Evolutionary conservation across 2,888 invertebrate species (phyloP).

Genomic region (Brenthis ino): DNA sequence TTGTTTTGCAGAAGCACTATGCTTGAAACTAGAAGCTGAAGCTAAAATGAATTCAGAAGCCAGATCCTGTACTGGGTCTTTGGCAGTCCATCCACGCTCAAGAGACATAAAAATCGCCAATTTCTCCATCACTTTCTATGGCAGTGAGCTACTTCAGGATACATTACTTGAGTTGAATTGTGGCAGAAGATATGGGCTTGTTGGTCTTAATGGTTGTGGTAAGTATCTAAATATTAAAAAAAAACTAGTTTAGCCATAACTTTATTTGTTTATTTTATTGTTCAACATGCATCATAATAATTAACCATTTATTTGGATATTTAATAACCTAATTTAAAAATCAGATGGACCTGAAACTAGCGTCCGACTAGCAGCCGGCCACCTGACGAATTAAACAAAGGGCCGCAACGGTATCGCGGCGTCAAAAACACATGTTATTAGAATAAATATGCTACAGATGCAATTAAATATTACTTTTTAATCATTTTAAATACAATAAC

Average conservation of each 20-base stretch:
- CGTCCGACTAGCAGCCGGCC: too few species aligned
- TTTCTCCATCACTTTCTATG: constrained; percentile 98
- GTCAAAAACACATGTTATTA: too few species aligned
- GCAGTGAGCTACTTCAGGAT: constrained; percentile 97
- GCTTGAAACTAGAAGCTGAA: constrained; percentile 93
- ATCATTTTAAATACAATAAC: too few species aligned
- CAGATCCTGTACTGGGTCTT: constrained; percentile 95
- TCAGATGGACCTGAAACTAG: too few species aligned
- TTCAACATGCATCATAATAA: too few species aligned
- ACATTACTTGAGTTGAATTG: constrained; percentile 98
- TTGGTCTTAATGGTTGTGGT: constrained; percentile 99
- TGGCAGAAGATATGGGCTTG: constrained; percentile 96
- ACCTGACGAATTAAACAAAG: too few species aligned
- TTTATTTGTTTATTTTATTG: neutral
- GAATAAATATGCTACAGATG: too few species aligned
- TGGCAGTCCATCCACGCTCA: constrained; percentile 97
- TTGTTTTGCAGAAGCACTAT: constrained; percentile 87
- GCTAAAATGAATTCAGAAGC: constrained; percentile 97
- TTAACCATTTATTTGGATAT: neutral
- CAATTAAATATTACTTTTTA: too few species aligned
- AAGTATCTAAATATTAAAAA: constrained; percentile 51
- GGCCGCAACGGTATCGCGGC: too few species aligned
- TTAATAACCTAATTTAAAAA: too few species aligned
- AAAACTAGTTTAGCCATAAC: neutral
- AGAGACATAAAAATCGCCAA: constrained; percentile 98